Percentiles rank a stretch among this genome's conserved stretches.
Conservation (phyloP, 2,113 vertebrate species). For the Upupa epops region DNA sequence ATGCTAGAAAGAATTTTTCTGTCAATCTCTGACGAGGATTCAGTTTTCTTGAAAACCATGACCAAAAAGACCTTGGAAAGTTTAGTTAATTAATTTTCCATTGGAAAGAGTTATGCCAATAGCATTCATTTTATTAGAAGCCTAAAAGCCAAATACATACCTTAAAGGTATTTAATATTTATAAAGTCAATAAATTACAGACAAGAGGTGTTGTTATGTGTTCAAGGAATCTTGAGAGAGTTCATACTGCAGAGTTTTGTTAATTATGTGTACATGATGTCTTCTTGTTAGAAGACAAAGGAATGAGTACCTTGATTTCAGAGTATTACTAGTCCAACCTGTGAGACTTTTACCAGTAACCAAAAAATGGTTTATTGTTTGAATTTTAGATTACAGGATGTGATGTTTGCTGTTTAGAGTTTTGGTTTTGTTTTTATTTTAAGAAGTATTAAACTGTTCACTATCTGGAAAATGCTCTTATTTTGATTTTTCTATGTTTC, state of each 20-base stretch:
- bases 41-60: constrained; percentile 44
- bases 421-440: not conserved
- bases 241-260: not conserved
- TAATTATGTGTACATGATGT: not conserved
- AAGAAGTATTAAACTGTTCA: not conserved
- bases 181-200: not conserved
- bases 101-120: constrained; percentile 28
- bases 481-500: not conserved
- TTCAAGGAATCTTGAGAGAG: not conserved
- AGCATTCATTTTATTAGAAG: constrained; percentile 40
- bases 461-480: not conserved
- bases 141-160: constrained; percentile 44
- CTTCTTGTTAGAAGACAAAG: not conserved
- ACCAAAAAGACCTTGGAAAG: constrained; percentile 60
- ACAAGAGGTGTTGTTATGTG: not conserved
- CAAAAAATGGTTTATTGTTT: not conserved
- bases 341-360: not conserved
- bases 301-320: not conserved
- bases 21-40: constrained; percentile 43
- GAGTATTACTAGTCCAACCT: not conserved
- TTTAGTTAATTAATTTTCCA: constrained; percentile 45
- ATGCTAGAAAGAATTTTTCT: constrained; percentile 56
- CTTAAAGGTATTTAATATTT: constrained; percentile 33
- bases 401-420: not conserved
- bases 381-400: not conserved